Evolutionary conservation across 2,797 vertebrate genomes (phyloP).

Genomic region (Neostethus bicornis): DNA sequence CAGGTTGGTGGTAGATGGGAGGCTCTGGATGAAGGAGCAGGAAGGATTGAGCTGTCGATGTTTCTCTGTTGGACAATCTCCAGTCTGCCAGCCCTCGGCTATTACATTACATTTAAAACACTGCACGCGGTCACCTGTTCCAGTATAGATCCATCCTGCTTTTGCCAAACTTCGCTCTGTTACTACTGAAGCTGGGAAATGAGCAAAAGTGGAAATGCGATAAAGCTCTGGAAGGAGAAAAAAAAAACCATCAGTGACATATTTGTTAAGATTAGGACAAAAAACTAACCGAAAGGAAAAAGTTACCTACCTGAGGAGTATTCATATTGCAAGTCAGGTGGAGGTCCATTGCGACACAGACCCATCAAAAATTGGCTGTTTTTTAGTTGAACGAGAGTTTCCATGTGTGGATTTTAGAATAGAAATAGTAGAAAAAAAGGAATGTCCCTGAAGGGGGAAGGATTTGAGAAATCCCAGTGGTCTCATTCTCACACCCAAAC

Average conservation of each 20-base stretch:
- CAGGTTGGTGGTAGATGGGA: slow-evolving; percentile 80
- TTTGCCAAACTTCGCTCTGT: slow-evolving; percentile 92
- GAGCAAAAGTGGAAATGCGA: slow-evolving; percentile 91
- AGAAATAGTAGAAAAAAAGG: slow-evolving; percentile 51
- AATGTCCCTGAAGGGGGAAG: slow-evolving; percentile 86
- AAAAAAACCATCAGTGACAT: neutral
- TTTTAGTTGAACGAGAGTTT: slow-evolving; percentile 82
- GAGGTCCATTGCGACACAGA: slow-evolving; percentile 79
- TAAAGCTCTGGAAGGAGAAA: slow-evolving; percentile 85
- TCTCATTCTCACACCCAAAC: slow-evolving; percentile 37
- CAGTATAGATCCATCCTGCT: slow-evolving; percentile 96
- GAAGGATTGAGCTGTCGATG: slow-evolving; percentile 89
- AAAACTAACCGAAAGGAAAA: neutral
- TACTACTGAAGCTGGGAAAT: slow-evolving; percentile 83
- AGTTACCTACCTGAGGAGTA: slow-evolving; percentile 78
- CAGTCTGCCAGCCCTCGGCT: slow-evolving; percentile 90
- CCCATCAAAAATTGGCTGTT: slow-evolving; percentile 81
- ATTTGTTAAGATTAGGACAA: neutral
- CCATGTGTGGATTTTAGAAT: slow-evolving; percentile 71
- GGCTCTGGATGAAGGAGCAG: slow-evolving; percentile 90
- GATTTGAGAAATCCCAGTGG: slow-evolving; percentile 78
- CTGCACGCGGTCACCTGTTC: slow-evolving; percentile 89
- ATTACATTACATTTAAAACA: slow-evolving; percentile 92
- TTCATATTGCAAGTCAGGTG: slow-evolving; percentile 88
- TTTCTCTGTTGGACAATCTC: slow-evolving; percentile 91